Base-by-base conservation (phyloP, 2,888 invertebrate species). In the Choristoneura rosaceana region DNA sequence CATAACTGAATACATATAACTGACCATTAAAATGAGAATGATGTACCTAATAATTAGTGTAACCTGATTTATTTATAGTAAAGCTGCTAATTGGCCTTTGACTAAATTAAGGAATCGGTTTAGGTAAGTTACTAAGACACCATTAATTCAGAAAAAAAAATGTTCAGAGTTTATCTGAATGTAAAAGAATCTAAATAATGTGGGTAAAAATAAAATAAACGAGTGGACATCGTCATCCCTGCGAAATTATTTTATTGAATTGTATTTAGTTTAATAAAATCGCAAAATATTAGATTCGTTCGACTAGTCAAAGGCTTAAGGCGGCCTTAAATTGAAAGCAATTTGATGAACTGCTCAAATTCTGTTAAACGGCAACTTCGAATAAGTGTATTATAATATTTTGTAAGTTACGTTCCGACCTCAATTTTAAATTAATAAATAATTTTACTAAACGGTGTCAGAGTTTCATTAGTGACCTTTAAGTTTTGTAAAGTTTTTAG, bases 381-480 rank as follows among this genome's bases (percentile, higher is more conserved):
- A 84, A 82, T 79, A 77, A 81, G 78, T 82, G 79, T 83, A 81
- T 86, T 86, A 87, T 79, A 80, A 88, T 87, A 89, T 89, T 91
- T 90, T 90, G 84, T 90, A 90, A 91, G 86, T 90, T 87, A 84
- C 81, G 84, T 83, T 87, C 87, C 85, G 86, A 86, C 84, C 84
- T 84, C 82, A 86, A 82, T 87, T 75, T 87, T 84, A 83, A 89
- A 87, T 84, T 78, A 88, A 85, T 88, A 87, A 89, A 88, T 85
- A 82, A 84, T 87, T 91, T 90, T 86, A 88, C 78, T 88, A 84
- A 83, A 55, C 71, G 63, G 17, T 38, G 12, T 45, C n/a, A 34
- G 7, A 25, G 25, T 71, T 71, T 71, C 10, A 71, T 71, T 33
- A 38, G 59, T 7, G 14, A 17, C 59, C 33, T 38, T 59, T 59